Evolutionary conservation across 1,140 invertebrate species (phyloP).

Genomic region (Polyergus mexicanus): DNA sequence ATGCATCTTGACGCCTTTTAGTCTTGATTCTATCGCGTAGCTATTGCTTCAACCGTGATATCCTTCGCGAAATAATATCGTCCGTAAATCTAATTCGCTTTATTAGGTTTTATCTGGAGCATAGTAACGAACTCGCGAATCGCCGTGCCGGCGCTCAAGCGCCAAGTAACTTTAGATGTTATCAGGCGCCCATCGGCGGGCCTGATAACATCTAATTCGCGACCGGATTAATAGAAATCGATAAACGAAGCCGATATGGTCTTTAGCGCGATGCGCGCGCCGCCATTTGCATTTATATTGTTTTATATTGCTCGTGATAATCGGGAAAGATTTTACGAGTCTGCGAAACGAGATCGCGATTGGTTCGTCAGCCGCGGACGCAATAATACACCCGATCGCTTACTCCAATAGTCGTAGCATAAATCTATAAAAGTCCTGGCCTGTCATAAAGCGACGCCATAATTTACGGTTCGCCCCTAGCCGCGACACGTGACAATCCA

Average conservation of each 20-base stretch:
- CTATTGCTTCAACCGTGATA: not conserved
- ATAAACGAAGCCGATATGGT: constrained; percentile 38
- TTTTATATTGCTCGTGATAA: constrained; percentile 50
- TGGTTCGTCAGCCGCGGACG: constrained; percentile 40
- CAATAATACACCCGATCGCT: constrained; percentile 40
- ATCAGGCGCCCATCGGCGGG: constrained; percentile 9
- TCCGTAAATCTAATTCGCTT: constrained; percentile 49
- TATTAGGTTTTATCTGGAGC: constrained; percentile 32
- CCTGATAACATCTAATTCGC: no score
- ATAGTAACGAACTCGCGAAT: constrained; percentile 35
- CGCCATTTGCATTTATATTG: constrained; percentile 58
- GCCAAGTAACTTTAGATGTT: constrained; percentile 44
- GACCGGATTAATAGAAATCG: constrained; percentile 46
- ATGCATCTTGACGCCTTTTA: not conserved
- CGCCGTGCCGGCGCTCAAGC: constrained; percentile 5
- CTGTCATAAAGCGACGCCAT: constrained; percentile 41
- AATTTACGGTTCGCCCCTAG: constrained; percentile 44
- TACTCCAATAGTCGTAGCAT: not conserved
- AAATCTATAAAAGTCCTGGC: constrained; percentile 37
- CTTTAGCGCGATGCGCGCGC: not conserved
- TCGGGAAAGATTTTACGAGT: constrained; percentile 45
- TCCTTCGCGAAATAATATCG: constrained; percentile 11
- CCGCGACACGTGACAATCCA: constrained; percentile 43
- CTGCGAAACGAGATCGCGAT: not conserved
- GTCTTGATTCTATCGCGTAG: not conserved